phyloP scores from a whole-genome alignment of 1,140 invertebrate genomes.

The Plutomurus gul region DNA sequence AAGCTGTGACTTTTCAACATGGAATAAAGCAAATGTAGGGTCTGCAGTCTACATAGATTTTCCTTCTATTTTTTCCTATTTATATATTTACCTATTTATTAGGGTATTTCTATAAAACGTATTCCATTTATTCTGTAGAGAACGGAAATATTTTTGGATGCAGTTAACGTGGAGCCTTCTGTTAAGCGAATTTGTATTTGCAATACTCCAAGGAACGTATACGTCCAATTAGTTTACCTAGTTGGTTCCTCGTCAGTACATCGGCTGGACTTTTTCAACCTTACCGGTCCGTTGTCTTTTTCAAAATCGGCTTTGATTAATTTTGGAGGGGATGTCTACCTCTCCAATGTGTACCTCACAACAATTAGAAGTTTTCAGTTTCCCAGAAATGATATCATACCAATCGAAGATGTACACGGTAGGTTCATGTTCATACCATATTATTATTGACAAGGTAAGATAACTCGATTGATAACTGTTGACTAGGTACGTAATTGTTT shows the following conservation, averaged over 20 bases:
- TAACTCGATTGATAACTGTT: too few relatives aligned
- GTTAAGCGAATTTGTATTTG: slow-evolving; percentile 36
- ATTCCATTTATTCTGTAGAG: background rate
- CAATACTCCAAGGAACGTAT: background rate
- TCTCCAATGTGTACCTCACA: background rate
- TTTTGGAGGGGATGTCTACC: slow-evolving; percentile 35
- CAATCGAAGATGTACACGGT: slow-evolving; percentile 2
- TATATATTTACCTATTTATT: background rate
- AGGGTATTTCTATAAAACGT: background rate
- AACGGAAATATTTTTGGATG: background rate
- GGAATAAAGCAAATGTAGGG: background rate
- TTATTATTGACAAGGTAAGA: background rate
- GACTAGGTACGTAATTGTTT: too few relatives aligned
- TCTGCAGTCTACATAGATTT: background rate
- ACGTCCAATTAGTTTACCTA: background rate
- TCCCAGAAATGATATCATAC: background rate
- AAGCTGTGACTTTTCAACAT: slow-evolving; percentile 3
- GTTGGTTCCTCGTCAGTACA: background rate
- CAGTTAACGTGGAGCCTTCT: background rate
- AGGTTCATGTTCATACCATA: background rate
- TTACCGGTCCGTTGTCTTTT: background rate
- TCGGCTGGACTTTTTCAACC: slow-evolving; percentile 28
- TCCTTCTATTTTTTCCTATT: background rate
- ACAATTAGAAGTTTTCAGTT: background rate
- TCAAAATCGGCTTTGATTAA: background rate